phyloP scores from a whole-genome alignment of 2,113 vertebrate species.

The Paradisaea rubra region DNA sequence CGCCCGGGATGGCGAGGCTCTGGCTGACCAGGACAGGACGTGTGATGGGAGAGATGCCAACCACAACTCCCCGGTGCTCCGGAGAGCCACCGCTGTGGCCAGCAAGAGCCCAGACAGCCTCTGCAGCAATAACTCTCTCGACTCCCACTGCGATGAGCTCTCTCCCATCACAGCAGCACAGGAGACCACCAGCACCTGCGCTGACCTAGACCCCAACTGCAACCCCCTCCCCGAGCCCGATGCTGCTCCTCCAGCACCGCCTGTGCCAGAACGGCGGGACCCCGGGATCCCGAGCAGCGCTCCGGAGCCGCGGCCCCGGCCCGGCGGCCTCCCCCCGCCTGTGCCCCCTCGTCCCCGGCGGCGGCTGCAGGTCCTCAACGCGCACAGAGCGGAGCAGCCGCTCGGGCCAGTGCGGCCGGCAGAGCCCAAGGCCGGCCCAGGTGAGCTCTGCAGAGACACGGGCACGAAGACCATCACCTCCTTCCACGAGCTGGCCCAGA shows the following conservation, averaged over 20 bases:
- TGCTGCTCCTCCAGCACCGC: neutral
- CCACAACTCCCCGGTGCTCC: neutral
- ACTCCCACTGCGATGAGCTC: neutral
- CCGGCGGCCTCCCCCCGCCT: neutral
- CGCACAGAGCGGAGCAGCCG: neutral
- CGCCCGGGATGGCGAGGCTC: neutral
- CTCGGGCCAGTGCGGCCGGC: fast-evolving
- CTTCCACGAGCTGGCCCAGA: slow-evolving; percentile 88
- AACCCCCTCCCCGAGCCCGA: slow-evolving; percentile 44
- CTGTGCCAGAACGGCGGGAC: fast-evolving
- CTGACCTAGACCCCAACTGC: slow-evolving; percentile 69
- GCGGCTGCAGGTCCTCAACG: slow-evolving; percentile 7
- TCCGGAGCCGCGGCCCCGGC: neutral
- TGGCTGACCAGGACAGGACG: neutral
- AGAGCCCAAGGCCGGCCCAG: neutral
- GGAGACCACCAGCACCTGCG: neutral
- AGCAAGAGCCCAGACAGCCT: slow-evolving; percentile 67
- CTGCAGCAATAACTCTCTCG: slow-evolving; percentile 43
- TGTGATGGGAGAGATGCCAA: neutral
- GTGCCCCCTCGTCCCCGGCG: slow-evolving; percentile 46
- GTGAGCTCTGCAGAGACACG: neutral
- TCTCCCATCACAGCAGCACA: neutral
- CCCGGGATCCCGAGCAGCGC: neutral
- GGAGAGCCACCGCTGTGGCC: fast-evolving
- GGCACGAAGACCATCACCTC: slow-evolving; percentile 76